Base-by-base conservation (phyloP, 2,113 vertebrate genomes). In the Apodemus sylvaticus region DNA sequence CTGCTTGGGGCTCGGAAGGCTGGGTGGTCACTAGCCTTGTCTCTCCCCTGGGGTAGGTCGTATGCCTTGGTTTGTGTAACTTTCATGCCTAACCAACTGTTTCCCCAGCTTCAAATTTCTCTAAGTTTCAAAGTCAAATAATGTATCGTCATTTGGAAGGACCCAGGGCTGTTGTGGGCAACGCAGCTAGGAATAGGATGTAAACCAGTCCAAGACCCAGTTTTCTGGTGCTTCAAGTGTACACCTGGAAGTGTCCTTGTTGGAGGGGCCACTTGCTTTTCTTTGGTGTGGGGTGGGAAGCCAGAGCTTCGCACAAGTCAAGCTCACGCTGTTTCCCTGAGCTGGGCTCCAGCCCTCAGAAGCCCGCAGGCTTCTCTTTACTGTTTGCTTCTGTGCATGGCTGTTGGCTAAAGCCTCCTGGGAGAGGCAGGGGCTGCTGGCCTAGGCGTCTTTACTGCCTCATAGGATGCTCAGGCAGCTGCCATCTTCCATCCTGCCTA, bases 381-480 rank as follows among this genome's bases (percentile, higher is more conserved):
- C 29, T 31, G 48, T 24, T 64, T 86, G 77, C 31, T 51, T 39
- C n/a, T 14, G 5, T 20, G 19, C 24, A 1, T 34, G 11, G 86
- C 7, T 4, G 31, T 12, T 22, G 62, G 58, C 22, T 31, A 29
- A 17, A 11, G 1, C 55, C 5, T 39, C 11, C 0, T 39, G 42
- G 78, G 39, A 8, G 42, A 5, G 0, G 1, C 6, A 1, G 2
- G 10, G 7, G 39, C 12, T 14, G 12, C 6, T 6, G 39, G 20
- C 73, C 45, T 22, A 1, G 9, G 48, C 13, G 14, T 45, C 11
- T 42, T 70, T 39, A 34, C 31, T 26, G 2, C 20, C n/a, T n/a
- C 64, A 5, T 7, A 53, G 34, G 48, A 6, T 16, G 11, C 62
- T 51, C 42, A 3, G 83, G 19, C 34, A 45, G 34, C n/a, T n/a